Evolutionary conservation across 1,140 invertebrate genomes (phyloP).

Genomic region (Psix sp.): DNA sequence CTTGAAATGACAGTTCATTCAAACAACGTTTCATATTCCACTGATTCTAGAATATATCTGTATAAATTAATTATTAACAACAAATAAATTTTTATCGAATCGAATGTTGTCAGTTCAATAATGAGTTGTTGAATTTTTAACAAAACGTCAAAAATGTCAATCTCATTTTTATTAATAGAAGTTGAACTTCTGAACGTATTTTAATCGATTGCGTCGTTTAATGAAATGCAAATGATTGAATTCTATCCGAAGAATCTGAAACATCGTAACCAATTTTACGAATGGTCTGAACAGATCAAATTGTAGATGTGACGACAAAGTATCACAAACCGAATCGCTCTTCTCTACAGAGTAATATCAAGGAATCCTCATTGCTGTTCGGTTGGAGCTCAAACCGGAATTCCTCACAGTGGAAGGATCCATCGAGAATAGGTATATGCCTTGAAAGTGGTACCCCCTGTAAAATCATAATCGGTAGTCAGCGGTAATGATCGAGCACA

Average conservation of each 20-base stretch:
- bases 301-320: conserved; percentile 45
- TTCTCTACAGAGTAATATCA: conserved; percentile 20
- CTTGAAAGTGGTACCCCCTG: conserved; percentile 30
- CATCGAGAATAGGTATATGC: conserved; percentile 37
- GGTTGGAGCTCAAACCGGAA: conserved; percentile 20
- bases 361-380: conserved; percentile 42
- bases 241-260: conserved; percentile 42
- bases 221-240: conserved; percentile 13
- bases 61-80: too few species aligned
- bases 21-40: conserved; percentile 57
- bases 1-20: conserved; percentile 59
- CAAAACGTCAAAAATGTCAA: conserved; percentile 4
- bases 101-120: too few species aligned
- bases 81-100: too few species aligned
- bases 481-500: conserved; percentile 63
- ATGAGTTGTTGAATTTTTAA: too few species aligned
- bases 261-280: conserved; percentile 22
- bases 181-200: background rate
- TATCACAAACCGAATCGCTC: conserved; percentile 39
- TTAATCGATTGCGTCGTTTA: conserved; percentile 26
- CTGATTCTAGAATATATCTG: too few species aligned
- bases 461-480: conserved; percentile 61
- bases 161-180: too few species aligned
- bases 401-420: conserved; percentile 36
- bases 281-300: conserved; percentile 24